Percentiles rank a stretch among this genome's conserved stretches.
Evolutionary conservation across 2,797 vertebrate genomes (phyloP).

Genomic region (Moxostoma hubbsi): DNA sequence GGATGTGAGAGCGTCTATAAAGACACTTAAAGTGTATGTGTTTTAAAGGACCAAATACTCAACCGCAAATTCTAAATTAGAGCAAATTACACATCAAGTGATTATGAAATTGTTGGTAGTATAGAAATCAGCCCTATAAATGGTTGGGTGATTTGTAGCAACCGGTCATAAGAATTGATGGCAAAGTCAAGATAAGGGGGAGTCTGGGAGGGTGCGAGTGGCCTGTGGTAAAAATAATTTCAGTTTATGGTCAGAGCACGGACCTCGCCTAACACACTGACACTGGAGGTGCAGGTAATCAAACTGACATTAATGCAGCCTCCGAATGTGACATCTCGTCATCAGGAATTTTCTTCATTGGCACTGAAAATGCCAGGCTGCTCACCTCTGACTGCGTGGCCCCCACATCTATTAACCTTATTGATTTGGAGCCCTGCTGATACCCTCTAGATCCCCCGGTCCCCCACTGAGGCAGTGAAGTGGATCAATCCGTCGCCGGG

Average conservation of each 20-base stretch:
- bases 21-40: slow-evolving; percentile 63
- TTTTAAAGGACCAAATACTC: slow-evolving; percentile 62
- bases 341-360: slow-evolving; percentile 93
- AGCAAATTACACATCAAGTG: slow-evolving; percentile 84
- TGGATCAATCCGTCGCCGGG: slow-evolving; percentile 91
- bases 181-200: slow-evolving; percentile 67
- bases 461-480: slow-evolving; percentile 88
- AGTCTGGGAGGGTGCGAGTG: slow-evolving; percentile 59
- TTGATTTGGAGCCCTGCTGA: slow-evolving; percentile 91
- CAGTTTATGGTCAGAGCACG: slow-evolving; percentile 83
- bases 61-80: slow-evolving; percentile 76
- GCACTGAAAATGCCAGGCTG: slow-evolving; percentile 90
- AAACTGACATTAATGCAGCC: slow-evolving; percentile 85
- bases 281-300: slow-evolving; percentile 83
- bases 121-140: slow-evolving; percentile 80
- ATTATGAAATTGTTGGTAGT: slow-evolving; percentile 81
- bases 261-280: slow-evolving; percentile 76
- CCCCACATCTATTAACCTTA: slow-evolving; percentile 97
- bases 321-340: slow-evolving; percentile 89
- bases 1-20: slow-evolving; percentile 65
- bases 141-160: slow-evolving; percentile 78
- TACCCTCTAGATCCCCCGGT: slow-evolving; percentile 87
- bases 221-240: slow-evolving; percentile 88
- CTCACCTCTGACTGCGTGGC: slow-evolving; percentile 91
- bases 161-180: slow-evolving; percentile 73